Base-by-base conservation (phyloP, 1,140 invertebrate species). In the Camponotus vicinus region DNA sequence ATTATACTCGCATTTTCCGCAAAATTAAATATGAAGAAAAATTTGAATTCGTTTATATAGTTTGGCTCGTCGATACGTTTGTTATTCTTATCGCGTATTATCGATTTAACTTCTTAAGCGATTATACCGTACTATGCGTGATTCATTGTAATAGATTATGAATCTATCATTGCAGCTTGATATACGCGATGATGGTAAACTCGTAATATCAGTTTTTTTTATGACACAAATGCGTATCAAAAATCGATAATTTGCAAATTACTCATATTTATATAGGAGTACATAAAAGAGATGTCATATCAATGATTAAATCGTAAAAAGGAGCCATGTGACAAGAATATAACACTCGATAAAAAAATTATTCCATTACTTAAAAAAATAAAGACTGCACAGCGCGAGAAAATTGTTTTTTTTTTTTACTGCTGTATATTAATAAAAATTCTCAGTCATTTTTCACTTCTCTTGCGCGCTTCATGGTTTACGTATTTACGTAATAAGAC, bases 191-290 rank as follows among this genome's bases (percentile, higher is more conserved):
- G n/a, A n/a, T n/a, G 4, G 0, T 27, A 27, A 37, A 27, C 15
- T 21, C 27, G 55, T 59, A 9, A 45, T 59, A 21, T 40, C 2
- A 37, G 42, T 21, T 70, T 9, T 45, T 27, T 15, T 69, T 71
- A 80, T 75, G 79, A 75, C 40, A 75, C 27, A 75, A 80, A 73
- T 75, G 52, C 55, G 57, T 83, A 83, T 83, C 67, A 75, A 83
- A 83, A 83, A 32, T 83, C 27, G 55, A 73, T 37, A 83, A 42
- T 27, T 83, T 15, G 69, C 18, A 37, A 61, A 83, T 27, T 75
- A 40, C 45, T 66, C n/a, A 18, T 7, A 49, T 70, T 55, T 42
- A 34, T 40, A 27, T 45, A 59, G 15, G n/a, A 13, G 27, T 37
- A 37, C 27, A 13, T 40, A 64, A 67, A n/a, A 42, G 32, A 79